These are phyloP conservation scores for Melanostoma scalare DNA, from an alignment of 2,888 invertebrate species.

Conservation along the genomic window DNA sequence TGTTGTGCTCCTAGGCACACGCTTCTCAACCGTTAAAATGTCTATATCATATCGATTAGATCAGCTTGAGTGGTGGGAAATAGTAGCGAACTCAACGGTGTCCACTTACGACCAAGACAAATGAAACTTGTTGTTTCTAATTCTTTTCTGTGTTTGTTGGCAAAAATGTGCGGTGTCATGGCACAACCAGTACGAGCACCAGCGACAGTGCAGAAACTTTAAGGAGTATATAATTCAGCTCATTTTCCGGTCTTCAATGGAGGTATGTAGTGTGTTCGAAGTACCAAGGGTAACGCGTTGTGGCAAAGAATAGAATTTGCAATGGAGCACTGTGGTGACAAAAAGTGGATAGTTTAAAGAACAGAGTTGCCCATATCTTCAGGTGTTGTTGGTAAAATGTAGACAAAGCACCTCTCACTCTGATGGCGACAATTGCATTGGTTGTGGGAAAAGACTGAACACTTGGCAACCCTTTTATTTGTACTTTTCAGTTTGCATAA, in stretches of 20 bases:
- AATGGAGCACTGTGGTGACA: constrained; percentile 27
- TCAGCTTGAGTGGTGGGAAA: constrained; percentile 12
- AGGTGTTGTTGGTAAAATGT: no score
- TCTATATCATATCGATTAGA: constrained; percentile 19
- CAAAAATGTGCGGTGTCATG: constrained; percentile 38
- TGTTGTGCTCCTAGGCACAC: not conserved
- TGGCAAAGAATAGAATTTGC: constrained; percentile 3
- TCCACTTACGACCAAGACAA: constrained; percentile 40
- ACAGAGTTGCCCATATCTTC: no score
- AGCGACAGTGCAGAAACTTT: not conserved
- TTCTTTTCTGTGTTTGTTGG: constrained; percentile 7
- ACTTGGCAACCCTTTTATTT: no score
- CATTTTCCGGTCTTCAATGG: constrained; percentile 27
- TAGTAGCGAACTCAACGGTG: constrained; percentile 14
- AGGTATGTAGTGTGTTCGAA: not conserved
- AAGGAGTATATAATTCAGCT: constrained; percentile 18
- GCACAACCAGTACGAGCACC: not conserved
- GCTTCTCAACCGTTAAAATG: constrained; percentile 15
- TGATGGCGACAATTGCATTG: no score
- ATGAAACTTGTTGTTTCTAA: constrained; percentile 8
- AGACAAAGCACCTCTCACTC: no score
- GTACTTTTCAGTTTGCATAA: no score
- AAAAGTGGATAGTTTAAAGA: not conserved
- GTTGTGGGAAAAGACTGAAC: no score
- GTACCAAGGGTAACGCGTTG: constrained; percentile 63